Conservation (phyloP, 2,113 vertebrate genomes). For the Echinops telfairi region DNA sequence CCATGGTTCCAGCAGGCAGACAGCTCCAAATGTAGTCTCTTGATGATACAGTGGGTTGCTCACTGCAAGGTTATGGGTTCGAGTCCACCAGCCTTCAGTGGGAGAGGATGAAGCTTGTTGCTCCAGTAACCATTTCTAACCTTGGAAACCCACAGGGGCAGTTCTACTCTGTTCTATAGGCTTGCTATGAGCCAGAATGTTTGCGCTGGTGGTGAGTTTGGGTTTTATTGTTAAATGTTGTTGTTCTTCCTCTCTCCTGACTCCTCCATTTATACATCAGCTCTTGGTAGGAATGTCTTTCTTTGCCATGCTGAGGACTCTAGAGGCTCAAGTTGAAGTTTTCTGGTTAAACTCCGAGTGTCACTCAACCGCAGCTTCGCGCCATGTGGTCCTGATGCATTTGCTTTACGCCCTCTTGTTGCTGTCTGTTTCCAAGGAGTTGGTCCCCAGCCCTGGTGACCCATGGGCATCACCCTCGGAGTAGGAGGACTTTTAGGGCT, state of each 20-base stretch:
- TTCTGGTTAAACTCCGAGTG: conserved; percentile 70
- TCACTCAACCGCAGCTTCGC: conserved; percentile 55
- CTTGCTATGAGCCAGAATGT: no score
- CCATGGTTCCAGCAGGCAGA: conserved; percentile 4
- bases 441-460: background rate
- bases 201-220: no score
- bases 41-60: no score
- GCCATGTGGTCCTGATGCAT: background rate
- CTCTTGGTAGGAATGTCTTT: conserved; percentile 46
- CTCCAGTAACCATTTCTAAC: no score
- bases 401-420: conserved; percentile 65
- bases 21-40: background rate
- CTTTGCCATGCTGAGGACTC: conserved; percentile 55
- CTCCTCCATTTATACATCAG: background rate
- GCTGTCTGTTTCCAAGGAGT: background rate
- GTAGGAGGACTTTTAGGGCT: background rate
- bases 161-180: no score
- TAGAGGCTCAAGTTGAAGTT: no score
- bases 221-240: no score
- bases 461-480: background rate
- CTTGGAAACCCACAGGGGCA: no score
- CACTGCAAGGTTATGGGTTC: no score
- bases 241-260: background rate
- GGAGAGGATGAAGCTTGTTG: no score
- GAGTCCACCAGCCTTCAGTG: no score